phyloP scores from a whole-genome alignment of 2,797 vertebrate genomes.

The Acanthopagrus latus region DNA sequence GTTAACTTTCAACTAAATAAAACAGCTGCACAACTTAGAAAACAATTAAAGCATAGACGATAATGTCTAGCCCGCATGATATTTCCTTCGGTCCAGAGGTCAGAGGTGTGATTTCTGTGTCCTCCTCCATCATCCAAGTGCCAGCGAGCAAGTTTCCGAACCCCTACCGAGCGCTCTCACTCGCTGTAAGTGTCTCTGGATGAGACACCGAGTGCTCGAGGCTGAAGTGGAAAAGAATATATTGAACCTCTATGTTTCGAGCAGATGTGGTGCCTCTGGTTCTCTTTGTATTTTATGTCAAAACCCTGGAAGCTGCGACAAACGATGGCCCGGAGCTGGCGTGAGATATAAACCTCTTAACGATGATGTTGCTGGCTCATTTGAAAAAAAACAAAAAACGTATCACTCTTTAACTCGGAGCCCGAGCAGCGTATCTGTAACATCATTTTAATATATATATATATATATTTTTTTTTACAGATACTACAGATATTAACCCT shows the following conservation, averaged over 20 bases:
- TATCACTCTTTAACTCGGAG: conserved; percentile 28
- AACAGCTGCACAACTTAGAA: too few species aligned
- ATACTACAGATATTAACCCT: conserved; percentile 57
- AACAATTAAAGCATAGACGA: not conserved
- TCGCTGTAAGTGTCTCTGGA: conserved; percentile 41
- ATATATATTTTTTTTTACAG: conserved; percentile 1
- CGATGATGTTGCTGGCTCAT: conserved; percentile 59
- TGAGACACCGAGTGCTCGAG: conserved; percentile 11
- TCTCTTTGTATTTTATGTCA: conserved; percentile 72
- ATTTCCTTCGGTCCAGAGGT: conserved; percentile 2
- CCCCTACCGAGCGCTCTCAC: not conserved
- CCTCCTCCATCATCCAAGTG: conserved; percentile 23
- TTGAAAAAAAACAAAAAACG: conserved; percentile 12
- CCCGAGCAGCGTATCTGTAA: conserved; percentile 56
- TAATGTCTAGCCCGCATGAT: not conserved
- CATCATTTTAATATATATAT: conserved; percentile 58
- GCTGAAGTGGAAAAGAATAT: conserved; percentile 58
- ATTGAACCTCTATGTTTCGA: conserved; percentile 56
- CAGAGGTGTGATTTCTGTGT: conserved; percentile 8
- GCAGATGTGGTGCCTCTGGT: conserved; percentile 68
- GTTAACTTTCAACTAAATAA: too few species aligned
- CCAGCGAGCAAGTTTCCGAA: conserved; percentile 24
- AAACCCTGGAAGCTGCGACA: conserved; percentile 63
- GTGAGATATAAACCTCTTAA: conserved; percentile 65
- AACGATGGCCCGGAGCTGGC: conserved; percentile 47